Percentiles rank a stretch among this genome's conserved stretches.
phyloP scores from a whole-genome alignment of 2,888 invertebrate genomes.

The Ditylenchus weischeri region DNA sequence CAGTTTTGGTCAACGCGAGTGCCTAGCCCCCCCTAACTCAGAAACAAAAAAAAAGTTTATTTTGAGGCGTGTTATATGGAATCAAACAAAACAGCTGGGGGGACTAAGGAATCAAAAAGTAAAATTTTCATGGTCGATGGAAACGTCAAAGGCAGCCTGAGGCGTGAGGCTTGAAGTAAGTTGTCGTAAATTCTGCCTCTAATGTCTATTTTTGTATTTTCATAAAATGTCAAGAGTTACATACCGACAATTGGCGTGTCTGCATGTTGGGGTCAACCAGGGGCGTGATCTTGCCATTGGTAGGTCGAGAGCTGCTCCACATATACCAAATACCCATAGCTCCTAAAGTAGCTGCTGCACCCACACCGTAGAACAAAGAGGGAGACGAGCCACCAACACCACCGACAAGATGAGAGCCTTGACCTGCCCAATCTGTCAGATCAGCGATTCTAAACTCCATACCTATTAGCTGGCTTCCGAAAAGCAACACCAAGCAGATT shows the following conservation, averaged over 20 bases:
- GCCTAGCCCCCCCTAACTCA: no score
- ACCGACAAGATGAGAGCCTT: conserved; percentile 17
- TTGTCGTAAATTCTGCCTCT: no score
- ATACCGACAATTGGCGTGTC: conserved; percentile 39
- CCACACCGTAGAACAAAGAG: conserved; percentile 26
- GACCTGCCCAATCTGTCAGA: conserved; percentile 31
- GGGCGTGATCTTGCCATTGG: conserved; percentile 36
- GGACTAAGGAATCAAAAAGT: no score
- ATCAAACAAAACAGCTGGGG: no score
- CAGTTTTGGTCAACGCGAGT: no score
- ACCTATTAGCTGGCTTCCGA: neutral
- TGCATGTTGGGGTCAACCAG: conserved; percentile 43
- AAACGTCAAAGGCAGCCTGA: no score
- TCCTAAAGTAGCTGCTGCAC: conserved; percentile 38
- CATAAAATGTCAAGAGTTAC: conserved; percentile 17
- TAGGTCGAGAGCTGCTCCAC: conserved; percentile 29
- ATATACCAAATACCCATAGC: conserved; percentile 39
- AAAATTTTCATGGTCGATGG: no score
- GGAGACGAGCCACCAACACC: conserved; percentile 3
- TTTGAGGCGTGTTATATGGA: no score
- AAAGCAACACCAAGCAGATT: neutral
- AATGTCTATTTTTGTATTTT: no score
- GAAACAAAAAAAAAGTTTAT: no score
- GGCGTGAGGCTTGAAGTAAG: no score
- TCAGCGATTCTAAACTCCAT: conserved; percentile 33